phyloP scores from a whole-genome alignment of 2,797 vertebrate species.

The Labroides dimidiatus region DNA sequence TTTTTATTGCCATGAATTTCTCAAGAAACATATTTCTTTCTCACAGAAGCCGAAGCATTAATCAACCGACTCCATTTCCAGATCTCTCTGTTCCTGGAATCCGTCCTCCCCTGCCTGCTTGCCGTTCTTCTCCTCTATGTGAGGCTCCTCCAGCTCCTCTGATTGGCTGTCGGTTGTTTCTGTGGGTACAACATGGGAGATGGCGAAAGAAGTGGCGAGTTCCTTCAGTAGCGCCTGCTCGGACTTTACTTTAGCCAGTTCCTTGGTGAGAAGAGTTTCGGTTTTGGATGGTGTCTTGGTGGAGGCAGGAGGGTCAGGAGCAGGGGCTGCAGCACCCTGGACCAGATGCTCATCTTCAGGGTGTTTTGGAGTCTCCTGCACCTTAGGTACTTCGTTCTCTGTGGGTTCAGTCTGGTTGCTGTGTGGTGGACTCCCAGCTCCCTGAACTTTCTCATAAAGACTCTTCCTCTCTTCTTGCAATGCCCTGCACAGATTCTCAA shows the following conservation, averaged over 20 bases:
- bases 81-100: conserved; percentile 73
- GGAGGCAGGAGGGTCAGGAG: not conserved
- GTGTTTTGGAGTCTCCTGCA: conserved; percentile 20
- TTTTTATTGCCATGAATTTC: conserved; percentile 66
- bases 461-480: conserved; percentile 95
- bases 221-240: conserved; percentile 84
- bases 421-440: conserved; percentile 60
- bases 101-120: conserved; percentile 48
- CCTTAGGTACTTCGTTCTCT: conserved; percentile 52
- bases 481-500: conserved; percentile 96
- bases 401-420: conserved; percentile 9
- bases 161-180: conserved; percentile 55
- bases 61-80: conserved; percentile 83
- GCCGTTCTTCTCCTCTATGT: conserved; percentile 34
- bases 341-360: conserved; percentile 13
- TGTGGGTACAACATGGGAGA: conserved; percentile 76
- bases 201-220: conserved; percentile 84
- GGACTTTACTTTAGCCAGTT: conserved; percentile 68
- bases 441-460: conserved; percentile 89
- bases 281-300: not conserved
- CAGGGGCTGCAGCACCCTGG: conserved; percentile 3
- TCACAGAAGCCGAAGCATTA: conserved; percentile 52
- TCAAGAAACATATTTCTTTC: conserved; percentile 35
- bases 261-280: conserved; percentile 53
- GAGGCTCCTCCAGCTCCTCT: conserved; percentile 55